Evolutionary conservation across 2,113 vertebrate genomes (phyloP).

Genomic region (Cathartes aura): DNA sequence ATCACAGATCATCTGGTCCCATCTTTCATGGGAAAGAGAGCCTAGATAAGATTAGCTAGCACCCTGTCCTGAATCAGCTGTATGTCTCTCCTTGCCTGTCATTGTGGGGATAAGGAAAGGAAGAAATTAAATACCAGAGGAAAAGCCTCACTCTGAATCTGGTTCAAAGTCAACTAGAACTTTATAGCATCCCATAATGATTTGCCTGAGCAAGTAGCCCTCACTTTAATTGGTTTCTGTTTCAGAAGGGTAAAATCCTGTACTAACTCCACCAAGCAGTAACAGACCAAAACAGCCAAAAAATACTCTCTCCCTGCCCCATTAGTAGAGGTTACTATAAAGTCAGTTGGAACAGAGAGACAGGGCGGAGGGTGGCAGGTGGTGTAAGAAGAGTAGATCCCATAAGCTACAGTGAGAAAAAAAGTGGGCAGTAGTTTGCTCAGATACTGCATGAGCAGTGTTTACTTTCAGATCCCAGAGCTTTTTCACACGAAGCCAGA

Average conservation of each 20-base stretch:
- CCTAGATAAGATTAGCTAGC: background rate
- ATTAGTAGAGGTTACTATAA: background rate
- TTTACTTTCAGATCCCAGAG: background rate
- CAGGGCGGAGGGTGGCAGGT: background rate
- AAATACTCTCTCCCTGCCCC: fast-evolving
- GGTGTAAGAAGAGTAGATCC: background rate
- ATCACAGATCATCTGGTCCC: background rate
- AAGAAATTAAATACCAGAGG: background rate
- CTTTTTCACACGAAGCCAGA: background rate
- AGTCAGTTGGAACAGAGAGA: background rate
- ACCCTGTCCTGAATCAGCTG: background rate
- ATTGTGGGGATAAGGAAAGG: background rate
- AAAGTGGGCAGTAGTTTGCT: background rate
- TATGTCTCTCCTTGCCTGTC: background rate
- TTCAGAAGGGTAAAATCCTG: background rate
- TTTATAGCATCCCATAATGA: background rate
- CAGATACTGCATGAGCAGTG: background rate
- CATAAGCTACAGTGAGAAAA: background rate
- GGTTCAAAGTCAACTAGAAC: background rate
- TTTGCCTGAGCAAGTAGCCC: background rate
- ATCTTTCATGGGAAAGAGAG: background rate
- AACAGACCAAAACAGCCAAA: background rate
- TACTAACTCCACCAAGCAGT: background rate
- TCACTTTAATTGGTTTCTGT: background rate
- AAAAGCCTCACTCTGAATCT: background rate